phyloP scores from a whole-genome alignment of 2,113 vertebrate genomes.

The Chloebia gouldiae region DNA sequence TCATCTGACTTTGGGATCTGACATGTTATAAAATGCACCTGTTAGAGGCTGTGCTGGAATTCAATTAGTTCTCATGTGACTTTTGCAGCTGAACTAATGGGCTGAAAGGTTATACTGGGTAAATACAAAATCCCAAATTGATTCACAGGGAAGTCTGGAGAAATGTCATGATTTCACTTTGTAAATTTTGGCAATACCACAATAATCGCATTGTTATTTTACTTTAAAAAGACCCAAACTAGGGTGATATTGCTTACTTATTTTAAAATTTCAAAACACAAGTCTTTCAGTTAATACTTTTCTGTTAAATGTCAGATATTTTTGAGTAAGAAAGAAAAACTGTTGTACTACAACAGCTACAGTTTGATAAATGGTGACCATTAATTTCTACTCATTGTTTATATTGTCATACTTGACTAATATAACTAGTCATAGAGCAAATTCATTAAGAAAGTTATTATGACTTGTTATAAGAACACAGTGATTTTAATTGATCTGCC shows the following conservation, averaged over 20 bases:
- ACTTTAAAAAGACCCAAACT: not conserved
- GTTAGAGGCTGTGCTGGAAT: slow-evolving; percentile 51
- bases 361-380: not conserved
- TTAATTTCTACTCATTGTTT: not conserved
- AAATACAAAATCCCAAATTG: slow-evolving; percentile 30
- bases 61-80: slow-evolving; percentile 51
- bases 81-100: slow-evolving; percentile 60
- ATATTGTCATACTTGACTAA: not conserved
- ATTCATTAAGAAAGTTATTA: not conserved
- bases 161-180: slow-evolving; percentile 41
- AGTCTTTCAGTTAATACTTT: not conserved
- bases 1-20: slow-evolving; percentile 45
- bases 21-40: slow-evolving; percentile 65
- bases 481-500: not conserved
- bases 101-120: slow-evolving; percentile 58
- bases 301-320: not conserved
- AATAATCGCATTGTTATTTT: not conserved
- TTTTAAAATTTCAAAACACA: not conserved
- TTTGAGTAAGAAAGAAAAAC: not conserved
- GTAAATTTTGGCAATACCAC: not conserved
- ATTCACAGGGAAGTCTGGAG: not conserved
- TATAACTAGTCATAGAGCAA: not conserved
- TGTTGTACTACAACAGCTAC: not conserved
- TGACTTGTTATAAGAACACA: not conserved
- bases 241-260: not conserved